Evolutionary conservation across 1,140 invertebrate species (phyloP).

Genomic region (Aphelenchoides avenae): DNA sequence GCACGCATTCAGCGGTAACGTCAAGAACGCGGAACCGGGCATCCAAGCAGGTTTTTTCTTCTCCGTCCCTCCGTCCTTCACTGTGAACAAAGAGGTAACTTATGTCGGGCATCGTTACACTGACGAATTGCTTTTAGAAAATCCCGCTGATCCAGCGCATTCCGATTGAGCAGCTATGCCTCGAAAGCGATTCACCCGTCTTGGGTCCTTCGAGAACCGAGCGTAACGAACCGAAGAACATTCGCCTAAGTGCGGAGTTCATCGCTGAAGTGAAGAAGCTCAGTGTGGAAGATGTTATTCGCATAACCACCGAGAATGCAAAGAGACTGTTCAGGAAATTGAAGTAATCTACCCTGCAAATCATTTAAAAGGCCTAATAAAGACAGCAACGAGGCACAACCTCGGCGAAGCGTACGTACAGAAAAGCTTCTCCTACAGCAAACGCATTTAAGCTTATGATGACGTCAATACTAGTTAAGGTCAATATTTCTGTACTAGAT

Average conservation of each 20-base stretch:
- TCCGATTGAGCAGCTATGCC: slow-evolving; percentile 38
- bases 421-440: too few relatives aligned
- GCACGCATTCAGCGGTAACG: slow-evolving; percentile 61
- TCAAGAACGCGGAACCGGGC: slow-evolving; percentile 58
- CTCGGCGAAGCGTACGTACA: too few relatives aligned
- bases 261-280: slow-evolving; percentile 60
- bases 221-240: slow-evolving; percentile 60
- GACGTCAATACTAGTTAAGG: too few relatives aligned
- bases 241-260: slow-evolving; percentile 60
- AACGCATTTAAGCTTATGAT: too few relatives aligned
- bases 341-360: neutral
- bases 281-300: slow-evolving; percentile 49
- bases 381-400: too few relatives aligned
- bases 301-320: slow-evolving; percentile 60
- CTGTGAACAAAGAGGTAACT: slow-evolving; percentile 26
- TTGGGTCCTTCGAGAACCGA: slow-evolving; percentile 34
- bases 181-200: slow-evolving; percentile 49
- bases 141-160: slow-evolving; percentile 15
- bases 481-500: too few relatives aligned
- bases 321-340: slow-evolving; percentile 17
- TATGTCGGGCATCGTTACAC: neutral
- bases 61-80: slow-evolving; percentile 60
- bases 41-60: slow-evolving; percentile 60
- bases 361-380: too few relatives aligned
- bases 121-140: slow-evolving; percentile 24